Base-by-base conservation (phyloP, 2,797 vertebrate genomes). In the Ispidina lecontei region DNA sequence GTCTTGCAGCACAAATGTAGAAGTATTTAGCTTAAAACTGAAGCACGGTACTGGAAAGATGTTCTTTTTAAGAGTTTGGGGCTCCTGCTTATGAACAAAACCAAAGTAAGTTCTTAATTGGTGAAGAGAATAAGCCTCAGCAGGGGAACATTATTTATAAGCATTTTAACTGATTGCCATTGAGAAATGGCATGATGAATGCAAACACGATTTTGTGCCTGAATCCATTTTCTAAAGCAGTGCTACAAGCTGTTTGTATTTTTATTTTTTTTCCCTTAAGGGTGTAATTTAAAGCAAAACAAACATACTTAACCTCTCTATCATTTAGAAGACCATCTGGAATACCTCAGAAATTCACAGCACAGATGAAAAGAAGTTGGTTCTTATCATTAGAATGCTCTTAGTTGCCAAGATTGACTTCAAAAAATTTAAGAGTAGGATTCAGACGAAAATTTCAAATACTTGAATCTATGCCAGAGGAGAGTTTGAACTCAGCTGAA, bases 381-480 rank as follows among this genome's bases (percentile, higher is more conserved):
- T 68, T 67, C 19, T 85, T 83, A 71, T 11, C 23, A 47, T 80
- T 67, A 72, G 31, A 77, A n/a, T 46, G 28, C 17, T 80, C 9
- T 47, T 79, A 33, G 28, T 83, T 80, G n/a, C 39, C 60, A 71
- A 74, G 54, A 68, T 15, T 64, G 8, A 46, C 54, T 83, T 84
- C 68, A 67, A 92, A 82, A 80, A 28, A 25, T 43, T 70, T 87
- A 83, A 80, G 56, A 71, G 72, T 71, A 80, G 7, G 56, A 56
- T 85, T 91, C 47, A 55, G 52, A 59, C 56, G 20, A 89, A 73
- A 76, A 85, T 87, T 91, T 91, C 41, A 59, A 64, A 52, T 77
- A 22, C 11, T 91, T 87, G 54, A 74, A 52, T 77, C 41, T 60
- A 4, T 77, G 58, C 65, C 86, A 91, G 73, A 58, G 56, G 37